Evolutionary conservation across 2,113 vertebrate species (phyloP).

Genomic region (Malurus melanocephalus): DNA sequence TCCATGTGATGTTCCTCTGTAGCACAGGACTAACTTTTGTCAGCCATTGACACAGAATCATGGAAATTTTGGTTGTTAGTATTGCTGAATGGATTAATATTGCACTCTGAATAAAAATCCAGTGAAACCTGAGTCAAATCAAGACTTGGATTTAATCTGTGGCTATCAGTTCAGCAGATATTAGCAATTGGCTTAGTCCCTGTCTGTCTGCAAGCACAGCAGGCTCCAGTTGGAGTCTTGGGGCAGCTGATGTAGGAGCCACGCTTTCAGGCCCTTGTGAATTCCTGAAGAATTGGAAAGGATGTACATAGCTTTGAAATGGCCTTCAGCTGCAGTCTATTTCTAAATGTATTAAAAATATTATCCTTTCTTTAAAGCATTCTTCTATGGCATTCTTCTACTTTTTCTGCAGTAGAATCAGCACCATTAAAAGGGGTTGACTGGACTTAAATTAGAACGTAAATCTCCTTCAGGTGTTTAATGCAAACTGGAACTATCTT

Average conservation of each 20-base stretch:
- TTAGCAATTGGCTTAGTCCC: background rate
- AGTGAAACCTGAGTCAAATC: background rate
- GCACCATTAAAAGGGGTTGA: background rate
- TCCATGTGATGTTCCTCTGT: background rate
- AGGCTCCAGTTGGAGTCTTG: background rate
- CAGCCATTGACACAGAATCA: background rate
- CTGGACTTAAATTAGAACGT: background rate
- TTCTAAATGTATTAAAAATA: background rate
- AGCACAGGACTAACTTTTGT: background rate
- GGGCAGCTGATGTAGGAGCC: background rate
- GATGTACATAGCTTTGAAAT: background rate
- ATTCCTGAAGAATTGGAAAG: background rate
- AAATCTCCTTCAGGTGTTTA: background rate
- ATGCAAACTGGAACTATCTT: background rate
- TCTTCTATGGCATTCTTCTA: background rate
- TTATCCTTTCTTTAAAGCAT: background rate
- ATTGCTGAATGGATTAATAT: background rate
- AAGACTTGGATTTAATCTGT: background rate
- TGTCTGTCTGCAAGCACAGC: background rate
- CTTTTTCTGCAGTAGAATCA: background rate
- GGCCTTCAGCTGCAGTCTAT: background rate
- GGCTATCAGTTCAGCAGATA: background rate
- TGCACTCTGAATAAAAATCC: background rate
- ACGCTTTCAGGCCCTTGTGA: background rate
- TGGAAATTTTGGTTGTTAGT: background rate